phyloP scores from a whole-genome alignment of 2,797 vertebrate species.

The Cottoperca gobio region DNA sequence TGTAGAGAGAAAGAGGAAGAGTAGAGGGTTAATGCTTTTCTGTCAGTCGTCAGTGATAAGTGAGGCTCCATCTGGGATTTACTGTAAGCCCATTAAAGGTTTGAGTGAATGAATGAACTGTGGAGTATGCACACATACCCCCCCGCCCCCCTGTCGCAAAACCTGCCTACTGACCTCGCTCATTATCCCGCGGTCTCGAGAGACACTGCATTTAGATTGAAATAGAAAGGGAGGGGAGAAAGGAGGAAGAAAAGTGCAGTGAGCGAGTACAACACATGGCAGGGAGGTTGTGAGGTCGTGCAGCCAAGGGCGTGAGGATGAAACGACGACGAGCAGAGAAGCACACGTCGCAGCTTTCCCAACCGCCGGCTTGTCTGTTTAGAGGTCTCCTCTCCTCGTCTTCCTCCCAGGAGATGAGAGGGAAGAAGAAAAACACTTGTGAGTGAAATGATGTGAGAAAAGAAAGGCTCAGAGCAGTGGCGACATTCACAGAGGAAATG shows the following conservation, averaged over 20 bases:
- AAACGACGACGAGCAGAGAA: constrained; percentile 35
- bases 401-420: constrained; percentile 50
- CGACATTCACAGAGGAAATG: constrained; percentile 67
- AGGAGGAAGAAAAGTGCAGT: constrained; percentile 5
- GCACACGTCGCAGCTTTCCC: constrained; percentile 26
- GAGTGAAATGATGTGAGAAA: constrained; percentile 74
- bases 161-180: constrained; percentile 23
- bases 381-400: constrained; percentile 20
- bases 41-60: constrained; percentile 50
- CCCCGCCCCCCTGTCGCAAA: not conserved
- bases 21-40: constrained; percentile 59
- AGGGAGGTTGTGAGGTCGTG: constrained; percentile 39
- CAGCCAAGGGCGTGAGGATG: constrained; percentile 40
- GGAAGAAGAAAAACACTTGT: constrained; percentile 59
- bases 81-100: constrained; percentile 2
- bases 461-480: constrained; percentile 61
- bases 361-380: constrained; percentile 28
- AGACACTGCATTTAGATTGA: constrained; percentile 22
- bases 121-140: too few relatives aligned
- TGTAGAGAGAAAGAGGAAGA: constrained; percentile 12
- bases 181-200: constrained; percentile 39
- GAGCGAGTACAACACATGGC: constrained; percentile 21
- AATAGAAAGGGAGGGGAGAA: constrained; percentile 5
- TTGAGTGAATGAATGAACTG: not conserved
- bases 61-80: constrained; percentile 36